Evolutionary conservation across 2,113 vertebrate genomes (phyloP).

Genomic region (Pollachius pollachius): DNA sequence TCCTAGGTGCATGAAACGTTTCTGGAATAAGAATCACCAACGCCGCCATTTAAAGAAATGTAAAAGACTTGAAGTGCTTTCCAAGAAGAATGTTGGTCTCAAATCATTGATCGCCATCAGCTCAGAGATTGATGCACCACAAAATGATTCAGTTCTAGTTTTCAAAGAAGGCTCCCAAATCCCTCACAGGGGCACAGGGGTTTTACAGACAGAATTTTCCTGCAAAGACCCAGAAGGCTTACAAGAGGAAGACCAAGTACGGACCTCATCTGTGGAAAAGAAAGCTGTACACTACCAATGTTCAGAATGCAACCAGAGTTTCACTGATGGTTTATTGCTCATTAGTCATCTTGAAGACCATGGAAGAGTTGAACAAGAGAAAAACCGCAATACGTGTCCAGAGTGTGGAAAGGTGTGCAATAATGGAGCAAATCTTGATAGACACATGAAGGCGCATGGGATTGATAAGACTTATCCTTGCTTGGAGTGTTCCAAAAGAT

Average conservation of each 20-base stretch:
- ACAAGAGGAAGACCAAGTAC: background rate
- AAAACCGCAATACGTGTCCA: conserved; percentile 46
- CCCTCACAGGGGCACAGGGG: conserved; percentile 49
- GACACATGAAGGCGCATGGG: conserved; percentile 63
- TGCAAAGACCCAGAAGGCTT: conserved; percentile 45
- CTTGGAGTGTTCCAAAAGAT: conserved; percentile 45
- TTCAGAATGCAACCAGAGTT: conserved; percentile 75
- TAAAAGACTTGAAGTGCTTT: conserved; percentile 2
- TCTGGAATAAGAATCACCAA: conserved; percentile 62
- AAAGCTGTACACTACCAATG: conserved; percentile 70
- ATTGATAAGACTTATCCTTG: conserved; percentile 41
- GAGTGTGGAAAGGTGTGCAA: conserved; percentile 57
- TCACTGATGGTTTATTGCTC: conserved; percentile 74
- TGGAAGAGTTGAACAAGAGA: conserved; percentile 65
- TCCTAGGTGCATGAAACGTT: conserved; percentile 61
- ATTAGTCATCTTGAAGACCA: conserved; percentile 79
- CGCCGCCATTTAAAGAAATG: conserved; percentile 71
- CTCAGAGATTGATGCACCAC: conserved; percentile 50
- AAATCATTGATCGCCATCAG: conserved; percentile 35
- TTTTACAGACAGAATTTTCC: conserved; percentile 63
- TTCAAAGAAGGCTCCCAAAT: conserved; percentile 55
- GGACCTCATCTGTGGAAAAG: conserved; percentile 31
- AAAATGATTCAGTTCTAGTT: conserved; percentile 50
- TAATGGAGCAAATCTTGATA: conserved; percentile 49
- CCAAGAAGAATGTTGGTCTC: background rate